Percentiles rank a stretch among this genome's conserved stretches.
Evolutionary conservation across 2,797 vertebrate genomes (phyloP).

Genomic region (Lepilemur ruficaudatus): DNA sequence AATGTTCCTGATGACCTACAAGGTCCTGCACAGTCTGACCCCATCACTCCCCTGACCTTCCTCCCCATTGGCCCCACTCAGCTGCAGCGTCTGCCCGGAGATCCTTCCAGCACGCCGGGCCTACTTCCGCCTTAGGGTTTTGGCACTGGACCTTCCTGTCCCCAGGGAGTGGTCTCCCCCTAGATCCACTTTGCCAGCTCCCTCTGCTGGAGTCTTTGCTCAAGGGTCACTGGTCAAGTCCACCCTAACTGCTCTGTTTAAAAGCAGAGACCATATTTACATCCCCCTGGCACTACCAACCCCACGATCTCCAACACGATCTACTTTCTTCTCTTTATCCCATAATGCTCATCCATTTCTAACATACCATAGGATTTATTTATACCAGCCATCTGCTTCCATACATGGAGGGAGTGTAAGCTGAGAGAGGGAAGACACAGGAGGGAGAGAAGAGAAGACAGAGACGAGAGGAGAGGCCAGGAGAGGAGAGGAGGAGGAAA

Average conservation of each 20-base stretch:
- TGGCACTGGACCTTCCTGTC: not conserved
- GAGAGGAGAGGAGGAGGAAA: rapidly evolving
- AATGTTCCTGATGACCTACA: not conserved
- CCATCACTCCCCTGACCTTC: not conserved
- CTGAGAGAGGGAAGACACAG: not conserved
- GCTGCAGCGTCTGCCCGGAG: rapidly evolving
- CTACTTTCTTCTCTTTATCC: not conserved
- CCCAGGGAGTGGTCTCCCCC: not conserved
- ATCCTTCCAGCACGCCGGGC: not conserved
- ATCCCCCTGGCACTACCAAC: not conserved
- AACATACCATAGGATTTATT: not conserved
- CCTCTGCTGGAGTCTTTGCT: not conserved
- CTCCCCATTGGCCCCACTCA: not conserved
- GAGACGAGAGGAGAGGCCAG: no score
- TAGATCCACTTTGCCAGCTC: not conserved
- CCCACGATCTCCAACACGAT: not conserved
- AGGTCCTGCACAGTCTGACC: no score
- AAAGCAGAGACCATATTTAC: not conserved
- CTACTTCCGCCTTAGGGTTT: not conserved
- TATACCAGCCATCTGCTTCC: slow-evolving; percentile 27
- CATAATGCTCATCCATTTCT: not conserved
- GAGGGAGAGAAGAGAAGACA: no score
- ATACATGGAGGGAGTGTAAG: not conserved
- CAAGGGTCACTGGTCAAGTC: not conserved
- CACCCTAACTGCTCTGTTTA: not conserved